These are phyloP conservation scores for Buceros bicornis DNA, from an alignment of 2,797 vertebrate species.

Conservation along the genomic window DNA sequence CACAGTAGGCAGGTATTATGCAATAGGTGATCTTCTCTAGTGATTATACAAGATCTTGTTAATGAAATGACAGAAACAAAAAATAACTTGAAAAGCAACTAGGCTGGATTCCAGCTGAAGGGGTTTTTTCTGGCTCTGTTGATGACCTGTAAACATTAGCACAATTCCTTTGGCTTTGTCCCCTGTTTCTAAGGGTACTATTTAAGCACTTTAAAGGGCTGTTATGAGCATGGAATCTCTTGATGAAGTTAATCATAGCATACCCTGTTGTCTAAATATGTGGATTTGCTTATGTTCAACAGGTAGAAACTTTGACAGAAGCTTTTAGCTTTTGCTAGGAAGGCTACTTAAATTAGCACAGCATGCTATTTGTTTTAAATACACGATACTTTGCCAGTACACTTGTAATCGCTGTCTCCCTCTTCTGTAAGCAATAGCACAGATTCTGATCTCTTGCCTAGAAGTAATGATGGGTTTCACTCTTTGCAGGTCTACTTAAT, in stretches of 20 bases:
- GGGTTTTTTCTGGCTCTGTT: neutral
- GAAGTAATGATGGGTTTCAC: neutral
- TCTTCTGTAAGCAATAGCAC: neutral
- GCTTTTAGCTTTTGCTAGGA: slow-evolving; percentile 3
- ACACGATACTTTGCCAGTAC: neutral
- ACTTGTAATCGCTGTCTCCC: neutral
- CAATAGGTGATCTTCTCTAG: neutral
- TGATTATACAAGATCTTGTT: slow-evolving; percentile 6
- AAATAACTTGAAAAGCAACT: neutral
- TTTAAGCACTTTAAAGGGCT: neutral
- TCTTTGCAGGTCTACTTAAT: neutral
- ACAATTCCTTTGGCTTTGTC: neutral
- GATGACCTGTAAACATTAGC: neutral
- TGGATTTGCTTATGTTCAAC: neutral
- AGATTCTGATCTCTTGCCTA: neutral
- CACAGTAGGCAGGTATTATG: neutral
- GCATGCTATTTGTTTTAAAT: neutral
- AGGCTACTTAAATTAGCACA: neutral
- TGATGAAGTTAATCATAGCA: neutral
- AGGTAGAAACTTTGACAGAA: neutral
- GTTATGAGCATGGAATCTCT: neutral
- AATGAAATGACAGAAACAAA: neutral
- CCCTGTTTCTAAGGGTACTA: neutral
- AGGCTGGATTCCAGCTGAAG: neutral
- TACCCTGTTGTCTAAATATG: neutral